Base-by-base conservation (phyloP, 2,888 invertebrate genomes). In the Digitonthophagus gazella region DNA sequence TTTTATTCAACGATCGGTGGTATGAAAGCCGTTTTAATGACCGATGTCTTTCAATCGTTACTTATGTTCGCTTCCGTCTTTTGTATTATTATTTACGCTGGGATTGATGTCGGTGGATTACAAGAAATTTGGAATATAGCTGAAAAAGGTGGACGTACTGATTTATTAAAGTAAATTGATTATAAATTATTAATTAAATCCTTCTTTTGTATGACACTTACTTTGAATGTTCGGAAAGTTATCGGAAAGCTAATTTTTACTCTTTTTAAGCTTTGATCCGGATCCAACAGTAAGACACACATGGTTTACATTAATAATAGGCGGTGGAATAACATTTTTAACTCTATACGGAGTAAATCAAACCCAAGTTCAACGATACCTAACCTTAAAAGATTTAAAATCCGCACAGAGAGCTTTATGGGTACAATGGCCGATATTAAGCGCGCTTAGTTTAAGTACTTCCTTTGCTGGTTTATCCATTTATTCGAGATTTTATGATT, bases 1-100 rank as follows among this genome's bases (percentile, higher is more conserved):
- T 92, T 95, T 80, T 95, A 95, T 77, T 93, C 94, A 0, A 91
- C 93, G 0, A 85, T 95, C 73, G 96, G 96, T 15, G 96, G 96
- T 55, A 95, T 96, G 89, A 96, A 96, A 80, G 95, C 96, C 2
- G 95, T 96, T 0, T 82, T 96, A 64, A 88, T 95, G 74, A 95
- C 95, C 0, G 96, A 96, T 78, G 88, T 96, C 1, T 90, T 95
- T 74, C 93, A 93, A 81, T 93, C 94, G 0, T 71, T 91, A 1
- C 85, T 96, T 2, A 96, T 96, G 96, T 95, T 93, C 78, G 89
- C 86, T 2, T 91, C 95, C 0, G 87, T 96, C 5, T 90, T 92
- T 75, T 89, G 91, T 76, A 88, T 96, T 0, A 91, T 95, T 16
- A 87, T 91, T 67, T 91, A 88, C 73, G 93, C 92, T 1, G 85